Percentiles rank a stretch among this genome's conserved stretches.
These are phyloP conservation scores for Arenicola marina DNA, from an alignment of 2,888 invertebrate genomes.

Conservation along the genomic window DNA sequence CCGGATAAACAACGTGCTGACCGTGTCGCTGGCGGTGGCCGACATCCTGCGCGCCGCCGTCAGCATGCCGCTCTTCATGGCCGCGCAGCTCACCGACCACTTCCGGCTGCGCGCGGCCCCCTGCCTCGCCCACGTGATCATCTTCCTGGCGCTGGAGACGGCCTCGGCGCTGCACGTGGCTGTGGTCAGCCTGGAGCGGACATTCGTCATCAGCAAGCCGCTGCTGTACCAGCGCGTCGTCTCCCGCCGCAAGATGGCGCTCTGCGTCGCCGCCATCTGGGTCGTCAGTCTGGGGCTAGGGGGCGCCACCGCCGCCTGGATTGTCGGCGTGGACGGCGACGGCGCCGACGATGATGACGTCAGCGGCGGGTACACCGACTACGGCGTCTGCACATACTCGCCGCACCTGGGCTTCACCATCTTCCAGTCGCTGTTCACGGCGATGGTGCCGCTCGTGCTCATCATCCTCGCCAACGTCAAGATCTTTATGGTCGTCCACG, in stretches of 20 bases:
- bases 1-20: slow-evolving; percentile 26
- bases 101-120: slow-evolving; percentile 14
- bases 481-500: slow-evolving; percentile 29
- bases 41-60: slow-evolving; percentile 18
- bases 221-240: slow-evolving; percentile 30
- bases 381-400: slow-evolving; percentile 12
- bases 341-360: not conserved
- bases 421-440: slow-evolving; percentile 22
- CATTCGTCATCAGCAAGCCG: slow-evolving; percentile 27
- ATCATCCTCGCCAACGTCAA: slow-evolving; percentile 24
- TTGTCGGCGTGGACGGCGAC: slow-evolving; percentile 1
- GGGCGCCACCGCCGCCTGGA: slow-evolving; percentile 21
- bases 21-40: slow-evolving; percentile 24
- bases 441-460: slow-evolving; percentile 17
- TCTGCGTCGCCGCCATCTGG: slow-evolving; percentile 22
- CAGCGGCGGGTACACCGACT: not conserved
- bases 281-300: slow-evolving; percentile 24
- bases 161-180: slow-evolving; percentile 18
- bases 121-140: slow-evolving; percentile 18
- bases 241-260: slow-evolving; percentile 9
- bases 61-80: slow-evolving; percentile 27
- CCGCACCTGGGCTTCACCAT: slow-evolving; percentile 20
- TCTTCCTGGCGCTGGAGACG: slow-evolving; percentile 12
- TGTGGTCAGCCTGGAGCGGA: slow-evolving; percentile 29
- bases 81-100: slow-evolving; percentile 5